phyloP scores from a whole-genome alignment of 1,140 invertebrate species.

The Mactra quadrangularis region DNA sequence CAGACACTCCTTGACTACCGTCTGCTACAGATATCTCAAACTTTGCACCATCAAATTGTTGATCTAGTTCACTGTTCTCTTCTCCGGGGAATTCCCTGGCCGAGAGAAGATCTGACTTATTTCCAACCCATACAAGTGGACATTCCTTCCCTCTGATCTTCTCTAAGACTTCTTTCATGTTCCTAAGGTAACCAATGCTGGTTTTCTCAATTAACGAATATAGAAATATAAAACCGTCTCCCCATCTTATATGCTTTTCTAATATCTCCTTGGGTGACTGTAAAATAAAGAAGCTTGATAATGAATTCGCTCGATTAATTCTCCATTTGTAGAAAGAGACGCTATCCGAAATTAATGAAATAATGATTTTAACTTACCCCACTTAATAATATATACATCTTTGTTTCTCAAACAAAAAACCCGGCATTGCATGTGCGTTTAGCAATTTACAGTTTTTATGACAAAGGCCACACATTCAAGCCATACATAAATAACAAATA shows the following conservation, averaged over 20 bases:
- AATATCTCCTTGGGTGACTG: conserved; percentile 65
- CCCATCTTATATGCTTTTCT: conserved; percentile 76
- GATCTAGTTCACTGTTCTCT: conserved; percentile 63
- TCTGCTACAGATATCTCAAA: conserved; percentile 79
- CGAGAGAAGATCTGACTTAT: conserved; percentile 77
- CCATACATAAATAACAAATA: too few relatives aligned
- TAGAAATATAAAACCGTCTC: conserved; percentile 75
- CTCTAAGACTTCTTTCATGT: conserved; percentile 66
- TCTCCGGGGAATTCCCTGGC: conserved; percentile 71
- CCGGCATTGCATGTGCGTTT: too few relatives aligned
- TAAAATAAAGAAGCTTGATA: background rate
- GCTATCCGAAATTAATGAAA: background rate
- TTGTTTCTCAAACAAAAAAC: background rate
- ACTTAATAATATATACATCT: background rate
- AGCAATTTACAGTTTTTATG: too few relatives aligned
- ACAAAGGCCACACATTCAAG: too few relatives aligned
- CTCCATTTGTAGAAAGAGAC: background rate
- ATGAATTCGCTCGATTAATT: background rate
- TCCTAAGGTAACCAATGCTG: conserved; percentile 65
- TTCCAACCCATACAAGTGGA: conserved; percentile 73
- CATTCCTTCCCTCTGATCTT: conserved; percentile 65
- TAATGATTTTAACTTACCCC: background rate
- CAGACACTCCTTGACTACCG: conserved; percentile 71
- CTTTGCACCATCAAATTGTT: conserved; percentile 71
- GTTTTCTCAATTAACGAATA: conserved; percentile 73